Evolutionary conservation across 2,797 vertebrate species (phyloP), one percentile per base, ranked within the genome.

Genomic region (Mus minutoides): DNA sequence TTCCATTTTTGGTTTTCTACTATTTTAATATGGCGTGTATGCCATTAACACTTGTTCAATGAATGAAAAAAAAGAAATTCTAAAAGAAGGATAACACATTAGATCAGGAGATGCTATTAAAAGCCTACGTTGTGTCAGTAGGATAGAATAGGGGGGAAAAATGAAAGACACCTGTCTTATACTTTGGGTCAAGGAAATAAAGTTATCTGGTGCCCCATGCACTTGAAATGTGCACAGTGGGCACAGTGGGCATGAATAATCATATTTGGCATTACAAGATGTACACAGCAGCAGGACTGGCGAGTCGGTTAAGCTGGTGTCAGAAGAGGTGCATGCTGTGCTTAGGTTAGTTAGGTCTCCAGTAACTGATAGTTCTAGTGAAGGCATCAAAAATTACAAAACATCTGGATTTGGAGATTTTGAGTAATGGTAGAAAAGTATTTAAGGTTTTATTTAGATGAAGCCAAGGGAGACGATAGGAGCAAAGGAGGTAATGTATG

Each of bases 1-100:
- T 46, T 40, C 22, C 84, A 93, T 56, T 82, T 87, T 85, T 91
- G 24, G 9, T 67, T 95, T 79, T 90, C 56, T 37, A n/a, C 13
- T 64, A 40, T 37, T 52, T 87, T 52, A 79, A 16, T 80, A 58
- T 73, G 7, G 60, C 7, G 1, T 16, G 17, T 46, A 12, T 34
- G 73, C 11, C 79, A 71, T 76, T 40, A 76, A 79, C 73, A 22
- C 54, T 43, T 93, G 56, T 56, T 76, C 34, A 26, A 1, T 76
- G 40, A 67, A 77, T 21, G 3, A 88, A 46, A 46, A 77, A 76
- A 49, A 84, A 79, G n/a, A 90, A 60, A 90, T 75, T n/a, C 9
- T 58, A 54, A 52, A 75, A 73, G 21, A 89, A 95, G 14, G 29
- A 52, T 54, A 82, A 26, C 6, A 75, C 12, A 11, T 49, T 78